Evolutionary conservation across 2,888 invertebrate genomes (phyloP), one percentile per base, ranked within the genome.

Genomic region (Xanthia togata): DNA sequence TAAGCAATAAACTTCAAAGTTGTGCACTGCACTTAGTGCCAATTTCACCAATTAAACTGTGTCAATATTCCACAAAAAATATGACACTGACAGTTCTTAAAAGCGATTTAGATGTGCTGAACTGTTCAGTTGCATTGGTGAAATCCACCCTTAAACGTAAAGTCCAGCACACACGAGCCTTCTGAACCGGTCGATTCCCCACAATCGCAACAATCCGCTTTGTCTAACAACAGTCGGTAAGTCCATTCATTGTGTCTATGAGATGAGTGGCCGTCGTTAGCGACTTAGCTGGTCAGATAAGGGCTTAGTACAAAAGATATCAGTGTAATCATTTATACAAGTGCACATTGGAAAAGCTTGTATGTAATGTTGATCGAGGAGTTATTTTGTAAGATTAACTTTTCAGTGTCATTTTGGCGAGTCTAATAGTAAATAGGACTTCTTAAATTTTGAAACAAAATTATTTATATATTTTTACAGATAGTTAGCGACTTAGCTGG

Each of bases 221-320:
- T 95, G 95, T 95, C 94, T 94, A 94, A 93, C 91, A 91, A 90
- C 89, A 91, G 93, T 94, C 95, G 94, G 95, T 95, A 95, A 94
- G 93, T 93, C 89, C 89, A 88, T 81, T 93, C 93, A 95, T 96
- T 95, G 95, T 95, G 94, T 93, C 82, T 86, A 84, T 73, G 93
- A 93, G 95, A 94, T 93, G 96, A 96, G 96, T 95, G 95, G 95
- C 93, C 92, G 93, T 95, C 96, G 95, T 95, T 95, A 95, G 94
- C 89, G 92, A 92, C 94, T 87, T 77, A 84, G 84, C 70, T 60
- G 81, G 88, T 85, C 89, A 91, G 95, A 95, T 96, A 95, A 95
- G 94, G 90, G 91, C 79, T 90, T 90, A 89, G 91, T 93, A 95
- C 94, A 95, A 95, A 93, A 91, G 93, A 92, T 91, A 93, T 92